Conservation (phyloP, 2,888 invertebrate species). For the Nomada lathburiana region DNA sequence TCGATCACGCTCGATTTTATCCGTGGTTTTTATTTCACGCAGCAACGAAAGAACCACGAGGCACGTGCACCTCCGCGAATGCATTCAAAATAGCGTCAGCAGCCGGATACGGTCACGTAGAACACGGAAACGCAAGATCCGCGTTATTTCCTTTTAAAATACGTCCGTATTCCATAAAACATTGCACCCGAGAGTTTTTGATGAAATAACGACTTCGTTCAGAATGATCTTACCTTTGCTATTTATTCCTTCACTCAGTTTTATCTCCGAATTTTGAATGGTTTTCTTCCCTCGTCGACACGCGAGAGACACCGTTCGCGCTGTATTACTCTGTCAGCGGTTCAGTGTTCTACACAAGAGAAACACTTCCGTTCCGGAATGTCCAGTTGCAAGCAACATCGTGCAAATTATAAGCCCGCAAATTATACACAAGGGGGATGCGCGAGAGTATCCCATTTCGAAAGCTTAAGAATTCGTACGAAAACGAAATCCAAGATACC, state of each 20-base stretch:
- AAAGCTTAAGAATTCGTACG: slow-evolving; percentile 4
- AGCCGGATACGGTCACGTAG: slow-evolving; percentile 32
- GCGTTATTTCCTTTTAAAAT: slow-evolving; percentile 7
- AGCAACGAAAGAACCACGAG: slow-evolving; percentile 2
- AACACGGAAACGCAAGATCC: slow-evolving; percentile 29
- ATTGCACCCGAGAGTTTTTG: not conserved
- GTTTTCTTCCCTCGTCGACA: no score
- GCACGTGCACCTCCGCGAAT: slow-evolving; percentile 18
- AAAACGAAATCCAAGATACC: not conserved
- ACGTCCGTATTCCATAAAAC: slow-evolving; percentile 9
- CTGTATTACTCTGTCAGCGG: no score
- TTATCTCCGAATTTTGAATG: not conserved
- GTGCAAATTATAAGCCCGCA: not conserved
- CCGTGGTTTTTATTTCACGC: slow-evolving; percentile 9
- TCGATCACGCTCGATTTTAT: slow-evolving; percentile 39
- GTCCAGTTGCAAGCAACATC: not conserved
- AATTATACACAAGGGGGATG: slow-evolving; percentile 3
- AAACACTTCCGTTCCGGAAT: no score
- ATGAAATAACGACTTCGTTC: slow-evolving; percentile 1
- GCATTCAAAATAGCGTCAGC: slow-evolving; percentile 36
- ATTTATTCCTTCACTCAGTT: not conserved
- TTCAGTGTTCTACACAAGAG: no score
- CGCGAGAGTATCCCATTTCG: not conserved
- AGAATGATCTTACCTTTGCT: not conserved
- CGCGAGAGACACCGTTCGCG: no score